These are phyloP conservation scores for Dryococelus australis DNA, from an alignment of 2,888 invertebrate species.

Conservation along the genomic window DNA sequence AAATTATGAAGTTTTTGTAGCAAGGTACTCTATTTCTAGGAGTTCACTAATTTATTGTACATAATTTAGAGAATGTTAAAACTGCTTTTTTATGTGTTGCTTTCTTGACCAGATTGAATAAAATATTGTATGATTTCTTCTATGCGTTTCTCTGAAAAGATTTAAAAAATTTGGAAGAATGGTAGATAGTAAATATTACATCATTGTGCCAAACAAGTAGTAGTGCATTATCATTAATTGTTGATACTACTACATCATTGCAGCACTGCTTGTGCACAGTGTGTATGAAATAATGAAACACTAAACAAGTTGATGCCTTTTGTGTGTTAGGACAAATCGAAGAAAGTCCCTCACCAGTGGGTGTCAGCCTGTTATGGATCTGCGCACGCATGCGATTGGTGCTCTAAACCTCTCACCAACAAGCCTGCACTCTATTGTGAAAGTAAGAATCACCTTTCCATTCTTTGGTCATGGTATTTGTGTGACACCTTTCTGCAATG, in stretches of 20 bases:
- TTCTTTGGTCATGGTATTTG: background rate
- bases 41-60: too few relatives aligned
- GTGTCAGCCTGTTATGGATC: conserved; percentile 70
- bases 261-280: background rate
- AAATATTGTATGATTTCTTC: too few relatives aligned
- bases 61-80: too few relatives aligned
- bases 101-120: too few relatives aligned
- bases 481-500: background rate
- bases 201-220: background rate
- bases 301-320: background rate
- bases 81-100: too few relatives aligned
- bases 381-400: conserved; percentile 78
- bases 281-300: background rate
- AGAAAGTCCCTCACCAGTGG: conserved; percentile 80
- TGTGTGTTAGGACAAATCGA: conserved; percentile 72
- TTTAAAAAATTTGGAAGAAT: conserved; percentile 12
- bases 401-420: conserved; percentile 78
- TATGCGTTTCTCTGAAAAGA: background rate
- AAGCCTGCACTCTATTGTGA: conserved; percentile 86
- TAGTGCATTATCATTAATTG: background rate
- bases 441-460: conserved; percentile 65
- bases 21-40: too few relatives aligned
- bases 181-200: too few relatives aligned
- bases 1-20: too few relatives aligned
- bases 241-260: background rate